phyloP scores from a whole-genome alignment of 35 echinoderm and acorn worm species.

The Chiridota heheva region DNA sequence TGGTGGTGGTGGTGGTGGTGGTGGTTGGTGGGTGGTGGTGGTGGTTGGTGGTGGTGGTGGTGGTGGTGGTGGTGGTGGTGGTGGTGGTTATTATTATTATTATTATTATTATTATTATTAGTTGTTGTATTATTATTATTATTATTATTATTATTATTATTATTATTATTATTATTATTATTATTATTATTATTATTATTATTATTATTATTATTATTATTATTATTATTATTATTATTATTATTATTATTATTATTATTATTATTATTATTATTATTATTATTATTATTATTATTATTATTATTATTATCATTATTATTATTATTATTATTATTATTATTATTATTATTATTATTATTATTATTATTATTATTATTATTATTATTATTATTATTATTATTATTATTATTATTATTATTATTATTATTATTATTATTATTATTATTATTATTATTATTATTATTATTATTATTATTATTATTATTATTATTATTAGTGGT shows the following conservation, averaged over 20 bases:
- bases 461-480: too few relatives aligned
- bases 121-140: too few relatives aligned
- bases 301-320: slow-evolving; percentile 8
- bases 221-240: slow-evolving; percentile 9
- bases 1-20: too few relatives aligned
- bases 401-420: slow-evolving; percentile 1
- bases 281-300: slow-evolving; percentile 9
- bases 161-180: slow-evolving; percentile 9
- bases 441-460: slow-evolving; percentile 9
- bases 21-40: too few relatives aligned
- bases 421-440: slow-evolving; percentile 9
- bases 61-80: too few relatives aligned
- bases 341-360: slow-evolving; percentile 9
- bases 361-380: slow-evolving; percentile 9
- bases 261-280: slow-evolving; percentile 2
- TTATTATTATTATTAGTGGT: too few relatives aligned
- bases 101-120: too few relatives aligned
- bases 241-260: slow-evolving; percentile 9
- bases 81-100: too few relatives aligned
- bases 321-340: slow-evolving; percentile 9
- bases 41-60: too few relatives aligned
- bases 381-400: slow-evolving; percentile 9
- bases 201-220: slow-evolving; percentile 9
- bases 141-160: slow-evolving; percentile 9
- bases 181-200: slow-evolving; percentile 9